These are phyloP conservation scores for Myiozetetes cayanensis DNA, from an alignment of 2,113 vertebrate genomes.

Conservation along the genomic window DNA sequence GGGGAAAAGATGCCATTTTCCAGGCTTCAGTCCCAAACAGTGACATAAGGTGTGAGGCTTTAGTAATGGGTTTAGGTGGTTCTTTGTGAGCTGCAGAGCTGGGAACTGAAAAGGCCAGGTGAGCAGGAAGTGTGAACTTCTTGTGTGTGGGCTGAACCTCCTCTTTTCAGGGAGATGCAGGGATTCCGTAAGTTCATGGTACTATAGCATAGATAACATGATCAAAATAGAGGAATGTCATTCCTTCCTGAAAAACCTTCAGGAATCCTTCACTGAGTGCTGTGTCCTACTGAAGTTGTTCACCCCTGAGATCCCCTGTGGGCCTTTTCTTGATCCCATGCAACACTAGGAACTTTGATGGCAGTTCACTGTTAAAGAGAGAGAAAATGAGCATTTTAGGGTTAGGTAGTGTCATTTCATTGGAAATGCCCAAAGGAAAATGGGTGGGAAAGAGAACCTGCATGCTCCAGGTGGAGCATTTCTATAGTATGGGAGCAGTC, in stretches of 20 bases:
- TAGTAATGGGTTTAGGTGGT: not conserved
- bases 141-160: too few relatives aligned
- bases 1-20: not conserved
- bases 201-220: not conserved
- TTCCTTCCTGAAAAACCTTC: not conserved
- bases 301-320: not conserved
- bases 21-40: not conserved
- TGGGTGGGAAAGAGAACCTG: not conserved
- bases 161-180: not conserved
- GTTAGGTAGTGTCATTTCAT: not conserved
- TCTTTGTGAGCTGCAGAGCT: not conserved
- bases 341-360: not conserved
- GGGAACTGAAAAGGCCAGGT: not conserved
- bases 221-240: not conserved
- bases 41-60: not conserved
- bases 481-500: not conserved
- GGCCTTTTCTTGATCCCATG: not conserved
- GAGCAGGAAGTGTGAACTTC: not conserved
- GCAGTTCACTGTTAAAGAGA: not conserved
- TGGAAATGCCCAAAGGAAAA: not conserved
- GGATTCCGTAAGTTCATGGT: not conserved
- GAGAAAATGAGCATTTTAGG: not conserved
- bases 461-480: not conserved
- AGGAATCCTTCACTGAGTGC: not conserved
- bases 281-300: not conserved